A percentile compares a stretch with the other conserved stretches of the same genome.
Evolutionary conservation across 37 sponge, comb jelly and placozoan species (phyloP).

Genomic region (Oopsacas minuta): DNA sequence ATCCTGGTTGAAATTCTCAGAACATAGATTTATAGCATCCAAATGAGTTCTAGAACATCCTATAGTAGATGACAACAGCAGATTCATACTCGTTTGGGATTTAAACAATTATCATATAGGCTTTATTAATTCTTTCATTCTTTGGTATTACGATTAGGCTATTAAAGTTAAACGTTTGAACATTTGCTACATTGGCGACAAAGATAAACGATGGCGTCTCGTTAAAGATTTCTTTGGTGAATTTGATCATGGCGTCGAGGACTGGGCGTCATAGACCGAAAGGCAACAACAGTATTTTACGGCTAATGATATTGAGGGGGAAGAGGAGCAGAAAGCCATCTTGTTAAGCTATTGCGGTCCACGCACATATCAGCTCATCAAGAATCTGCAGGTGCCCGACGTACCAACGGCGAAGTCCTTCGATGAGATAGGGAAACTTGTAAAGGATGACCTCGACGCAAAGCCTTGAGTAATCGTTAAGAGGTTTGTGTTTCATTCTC

Average conservation of each 20-base stretch:
- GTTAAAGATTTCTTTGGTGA: background rate
- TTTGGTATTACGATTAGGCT: too few species aligned
- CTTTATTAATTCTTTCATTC: too few species aligned
- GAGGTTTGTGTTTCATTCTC: constrained; percentile 7
- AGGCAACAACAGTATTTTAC: background rate
- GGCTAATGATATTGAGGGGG: constrained; percentile 2
- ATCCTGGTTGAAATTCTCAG: background rate
- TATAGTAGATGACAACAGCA: background rate
- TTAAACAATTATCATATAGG: too few species aligned
- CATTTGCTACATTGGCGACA: too few species aligned
- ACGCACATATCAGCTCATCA: background rate
- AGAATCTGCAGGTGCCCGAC: background rate
- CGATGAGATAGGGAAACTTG: background rate
- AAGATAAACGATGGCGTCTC: background rate
- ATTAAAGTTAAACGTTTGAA: too few species aligned
- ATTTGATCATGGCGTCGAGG: background rate
- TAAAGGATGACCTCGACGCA: background rate
- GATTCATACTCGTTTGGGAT: too few species aligned
- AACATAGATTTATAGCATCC: background rate
- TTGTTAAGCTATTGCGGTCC: background rate
- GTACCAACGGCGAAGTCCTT: background rate
- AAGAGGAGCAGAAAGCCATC: background rate
- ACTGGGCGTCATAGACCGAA: background rate
- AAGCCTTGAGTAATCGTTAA: background rate
- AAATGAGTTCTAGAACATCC: background rate